phyloP scores from a whole-genome alignment of 2,888 invertebrate genomes.

The Nomada hirtipes region DNA sequence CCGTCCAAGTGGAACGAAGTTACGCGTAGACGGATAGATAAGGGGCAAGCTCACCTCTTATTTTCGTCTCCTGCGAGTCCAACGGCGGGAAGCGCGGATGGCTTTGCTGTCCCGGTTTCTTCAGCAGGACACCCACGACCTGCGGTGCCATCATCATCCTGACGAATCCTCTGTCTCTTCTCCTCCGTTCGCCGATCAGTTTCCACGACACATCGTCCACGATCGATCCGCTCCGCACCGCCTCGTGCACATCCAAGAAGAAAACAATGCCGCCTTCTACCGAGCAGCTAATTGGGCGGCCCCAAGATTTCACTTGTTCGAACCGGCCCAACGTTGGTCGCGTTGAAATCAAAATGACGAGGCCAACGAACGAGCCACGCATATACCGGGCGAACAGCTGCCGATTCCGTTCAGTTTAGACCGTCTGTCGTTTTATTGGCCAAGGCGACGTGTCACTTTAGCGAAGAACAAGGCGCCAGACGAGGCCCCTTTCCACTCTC shows the following conservation, averaged over 20 bases:
- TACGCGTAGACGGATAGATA: no score
- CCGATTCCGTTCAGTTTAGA: constrained; percentile 48
- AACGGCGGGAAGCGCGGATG: constrained; percentile 77
- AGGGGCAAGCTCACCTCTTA: constrained; percentile 73
- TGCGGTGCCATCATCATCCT: constrained; percentile 82
- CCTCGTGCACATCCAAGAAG: not conserved
- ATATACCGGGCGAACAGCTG: constrained; percentile 56
- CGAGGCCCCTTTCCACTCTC: constrained; percentile 47
- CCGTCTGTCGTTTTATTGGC: constrained; percentile 58
- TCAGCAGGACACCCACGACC: constrained; percentile 82
- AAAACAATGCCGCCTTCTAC: not conserved
- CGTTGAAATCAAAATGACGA: constrained; percentile 32
- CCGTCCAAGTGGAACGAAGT: no score
- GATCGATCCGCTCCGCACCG: not conserved
- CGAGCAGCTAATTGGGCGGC: not conserved
- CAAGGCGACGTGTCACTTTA: constrained; percentile 58
- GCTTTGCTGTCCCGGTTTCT: constrained; percentile 80
- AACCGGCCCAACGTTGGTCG: not conserved
- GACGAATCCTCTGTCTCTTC: constrained; percentile 36
- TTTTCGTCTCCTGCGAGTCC: constrained; percentile 82
- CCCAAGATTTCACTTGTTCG: not conserved
- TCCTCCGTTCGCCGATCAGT: constrained; percentile 18
- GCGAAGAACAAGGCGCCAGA: constrained; percentile 61
- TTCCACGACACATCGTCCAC: constrained; percentile 28
- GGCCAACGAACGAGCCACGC: constrained; percentile 47